Base-by-base conservation (phyloP, 2,797 vertebrate genomes). In the Lepus townsendii region DNA sequence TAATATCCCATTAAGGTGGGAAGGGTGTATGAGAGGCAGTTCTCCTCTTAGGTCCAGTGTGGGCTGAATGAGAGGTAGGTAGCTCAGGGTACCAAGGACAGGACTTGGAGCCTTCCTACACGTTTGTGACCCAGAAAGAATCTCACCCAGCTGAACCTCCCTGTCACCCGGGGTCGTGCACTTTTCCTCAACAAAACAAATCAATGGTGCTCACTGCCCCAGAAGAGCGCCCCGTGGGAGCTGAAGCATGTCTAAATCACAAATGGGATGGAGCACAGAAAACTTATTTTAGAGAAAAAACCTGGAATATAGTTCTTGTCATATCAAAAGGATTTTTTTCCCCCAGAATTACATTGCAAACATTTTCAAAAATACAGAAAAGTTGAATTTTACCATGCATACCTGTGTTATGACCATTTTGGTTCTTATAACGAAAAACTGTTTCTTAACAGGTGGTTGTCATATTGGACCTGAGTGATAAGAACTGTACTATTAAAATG, bases 281-380 rank as follows among this genome's bases (percentile, higher is more conserved):
- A 83, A 52, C 19, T 60, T 72, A 12, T 60, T 84, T 62, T 62
- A 80, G 68, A 77, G 35, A 9, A 77, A 86, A 87, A 60, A n/a
- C 35, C 12, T 60, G 86, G 26, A 75, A 38, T 71, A 54, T 24
- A 14, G 0, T 69, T 89, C 16, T 82, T 85, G 12, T 17, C 4
- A 14, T 47, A 84, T 72, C 26, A 82, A 57, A 65, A 71, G 35
- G 32, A 0, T 11, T 42, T 22, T 22, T 52, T 78, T 75, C 52
- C 3, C 30, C 13, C 17, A 76, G 80, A 80, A 60, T 9, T 63
- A 11, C 30, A 35, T 30, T 65, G 54, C 72, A 26, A 78, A 84
- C 24, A 68, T 14, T 92, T 95, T 83, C 8, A 83, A 75, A 94
- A 83, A 78, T 71, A 62, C 10, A 85, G 50, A 85, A 50, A 32